A percentile compares a stretch with the other conserved stretches of the same genome.
phyloP scores from a whole-genome alignment of 2,113 vertebrate species.

The Phyllopteryx taeniolatus region DNA sequence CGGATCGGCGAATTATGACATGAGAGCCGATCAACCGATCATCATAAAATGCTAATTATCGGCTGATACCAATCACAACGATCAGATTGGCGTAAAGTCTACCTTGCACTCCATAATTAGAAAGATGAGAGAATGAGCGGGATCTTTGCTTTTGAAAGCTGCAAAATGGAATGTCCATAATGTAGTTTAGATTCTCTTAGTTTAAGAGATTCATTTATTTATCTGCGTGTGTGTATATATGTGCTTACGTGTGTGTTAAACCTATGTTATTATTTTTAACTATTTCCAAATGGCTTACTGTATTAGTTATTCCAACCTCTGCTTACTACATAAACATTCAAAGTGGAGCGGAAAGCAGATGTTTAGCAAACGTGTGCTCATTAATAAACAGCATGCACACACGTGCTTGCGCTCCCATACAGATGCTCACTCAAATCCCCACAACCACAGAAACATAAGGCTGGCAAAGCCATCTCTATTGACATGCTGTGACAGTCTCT shows the following conservation, averaged over 20 bases:
- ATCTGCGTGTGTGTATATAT: not conserved
- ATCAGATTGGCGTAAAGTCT: not conserved
- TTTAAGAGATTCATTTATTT: not conserved
- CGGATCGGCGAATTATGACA: no score
- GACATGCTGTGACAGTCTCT: conserved; percentile 35
- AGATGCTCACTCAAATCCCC: conserved; percentile 5
- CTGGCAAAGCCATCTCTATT: conserved; percentile 14
- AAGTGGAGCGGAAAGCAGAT: conserved; percentile 62
- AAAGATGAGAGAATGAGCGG: conserved; percentile 52
- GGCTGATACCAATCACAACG: no score
- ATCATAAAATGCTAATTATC: no score
- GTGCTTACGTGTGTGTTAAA: conserved; percentile 5
- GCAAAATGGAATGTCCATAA: conserved; percentile 27
- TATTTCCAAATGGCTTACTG: conserved; percentile 58
- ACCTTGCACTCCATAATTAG: conserved; percentile 54
- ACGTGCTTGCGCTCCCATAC: conserved; percentile 2
- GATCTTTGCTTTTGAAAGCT: conserved; percentile 40
- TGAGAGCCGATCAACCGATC: no score
- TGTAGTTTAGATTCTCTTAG: not conserved
- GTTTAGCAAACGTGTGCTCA: conserved; percentile 57
- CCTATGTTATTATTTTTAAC: conserved; percentile 49
- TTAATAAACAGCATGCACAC: conserved; percentile 52
- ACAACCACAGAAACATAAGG: not conserved
- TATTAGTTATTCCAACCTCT: conserved; percentile 63
- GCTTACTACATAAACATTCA: conserved; percentile 59